A percentile compares a stretch with the other conserved stretches of the same genome.
phyloP scores from a whole-genome alignment of 2,113 vertebrate species.

The Pomatorhinus ruficollis region DNA sequence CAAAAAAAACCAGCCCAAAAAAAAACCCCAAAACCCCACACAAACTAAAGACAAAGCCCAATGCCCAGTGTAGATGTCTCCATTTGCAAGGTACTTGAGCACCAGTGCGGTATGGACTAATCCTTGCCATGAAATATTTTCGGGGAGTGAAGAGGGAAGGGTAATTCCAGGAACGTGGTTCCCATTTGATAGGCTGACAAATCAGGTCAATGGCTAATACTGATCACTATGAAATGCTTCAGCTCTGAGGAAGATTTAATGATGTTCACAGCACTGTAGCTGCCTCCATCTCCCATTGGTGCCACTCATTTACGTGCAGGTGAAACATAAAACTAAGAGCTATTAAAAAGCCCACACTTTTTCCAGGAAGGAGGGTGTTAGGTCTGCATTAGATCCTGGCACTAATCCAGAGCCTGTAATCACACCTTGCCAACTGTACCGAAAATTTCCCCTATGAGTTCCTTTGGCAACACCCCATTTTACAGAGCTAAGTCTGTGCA shows the following conservation, averaged over 20 bases:
- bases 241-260: slow-evolving; percentile 44
- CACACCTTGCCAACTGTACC: slow-evolving; percentile 65
- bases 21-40: background rate
- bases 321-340: slow-evolving; percentile 60
- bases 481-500: slow-evolving; percentile 47
- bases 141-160: background rate
- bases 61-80: background rate
- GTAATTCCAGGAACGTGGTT: background rate
- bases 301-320: slow-evolving; percentile 61
- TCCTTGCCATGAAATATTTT: background rate
- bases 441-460: slow-evolving; percentile 63
- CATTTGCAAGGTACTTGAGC: background rate
- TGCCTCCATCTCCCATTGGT: slow-evolving; percentile 46
- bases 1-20: background rate
- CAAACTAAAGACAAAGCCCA: background rate
- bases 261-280: slow-evolving; percentile 6
- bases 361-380: slow-evolving; percentile 66
- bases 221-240: slow-evolving; percentile 25
- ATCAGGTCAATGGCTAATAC: slow-evolving; percentile 46
- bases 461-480: slow-evolving; percentile 58
- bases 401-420: slow-evolving; percentile 52
- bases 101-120: background rate
- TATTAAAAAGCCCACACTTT: slow-evolving; percentile 60
- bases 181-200: background rate
- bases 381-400: slow-evolving; percentile 61